Percentiles rank a stretch among this genome's conserved stretches.
phyloP scores from a whole-genome alignment of 30 jellyfish, hydroid and myxozoan genomes.

The Aurelia sp. region DNA sequence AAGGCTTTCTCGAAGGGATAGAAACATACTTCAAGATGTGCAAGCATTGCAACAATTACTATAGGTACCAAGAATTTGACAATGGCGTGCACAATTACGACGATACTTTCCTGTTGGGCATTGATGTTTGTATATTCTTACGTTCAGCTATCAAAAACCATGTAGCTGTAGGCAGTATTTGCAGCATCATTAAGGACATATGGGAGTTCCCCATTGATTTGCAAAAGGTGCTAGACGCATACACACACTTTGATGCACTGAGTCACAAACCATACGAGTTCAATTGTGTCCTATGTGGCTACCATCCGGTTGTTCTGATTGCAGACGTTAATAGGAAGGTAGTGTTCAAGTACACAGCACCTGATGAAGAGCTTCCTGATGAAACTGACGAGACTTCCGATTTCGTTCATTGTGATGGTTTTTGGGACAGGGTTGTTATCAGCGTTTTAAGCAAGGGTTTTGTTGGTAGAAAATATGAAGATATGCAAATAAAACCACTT shows the following conservation, averaged over 20 bases:
- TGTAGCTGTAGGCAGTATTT: slow-evolving; percentile 13
- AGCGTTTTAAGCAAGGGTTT: slow-evolving; percentile 29
- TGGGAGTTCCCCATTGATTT: neutral
- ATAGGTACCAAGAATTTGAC: slow-evolving; percentile 43
- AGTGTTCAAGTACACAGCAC: neutral
- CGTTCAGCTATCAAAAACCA: slow-evolving; percentile 2
- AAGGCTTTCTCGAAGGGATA: neutral
- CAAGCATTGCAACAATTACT: slow-evolving; percentile 14
- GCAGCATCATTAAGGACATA: neutral
- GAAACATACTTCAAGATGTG: slow-evolving; percentile 23
- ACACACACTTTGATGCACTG: slow-evolving; percentile 30
- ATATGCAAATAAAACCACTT: neutral
- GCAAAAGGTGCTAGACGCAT: slow-evolving; percentile 20
- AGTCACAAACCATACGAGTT: slow-evolving; percentile 11
- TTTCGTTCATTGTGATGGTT: slow-evolving; percentile 16
- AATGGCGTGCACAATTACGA: slow-evolving; percentile 50
- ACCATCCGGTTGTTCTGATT: slow-evolving; percentile 5
- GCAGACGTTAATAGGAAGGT: slow-evolving; percentile 9
- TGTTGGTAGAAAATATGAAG: neutral
- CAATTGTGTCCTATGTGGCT: slow-evolving; percentile 9
- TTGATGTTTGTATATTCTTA: slow-evolving; percentile 31
- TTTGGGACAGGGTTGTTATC: neutral
- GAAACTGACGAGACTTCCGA: neutral
- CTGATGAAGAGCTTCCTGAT: slow-evolving; percentile 7
- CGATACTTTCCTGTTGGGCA: slow-evolving; percentile 33